These are phyloP conservation scores for Apodemia duryi DNA, from an alignment of 2,888 invertebrate genomes.

Conservation along the genomic window DNA sequence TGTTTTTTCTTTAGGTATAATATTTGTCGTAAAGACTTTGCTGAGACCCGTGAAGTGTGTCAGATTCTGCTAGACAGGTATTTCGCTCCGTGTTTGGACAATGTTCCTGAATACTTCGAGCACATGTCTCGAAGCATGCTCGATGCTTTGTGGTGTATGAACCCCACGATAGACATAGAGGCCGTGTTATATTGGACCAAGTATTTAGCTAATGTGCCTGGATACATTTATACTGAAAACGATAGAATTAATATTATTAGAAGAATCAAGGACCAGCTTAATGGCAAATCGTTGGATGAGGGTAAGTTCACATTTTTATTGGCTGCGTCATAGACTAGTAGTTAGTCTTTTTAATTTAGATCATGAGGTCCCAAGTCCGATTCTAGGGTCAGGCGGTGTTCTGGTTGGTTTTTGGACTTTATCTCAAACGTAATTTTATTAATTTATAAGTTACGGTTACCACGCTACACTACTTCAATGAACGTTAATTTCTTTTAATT, in stretches of 20 bases:
- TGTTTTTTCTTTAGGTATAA: conserved; percentile 79
- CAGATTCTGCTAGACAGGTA: conserved; percentile 78
- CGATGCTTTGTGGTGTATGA: conserved; percentile 84
- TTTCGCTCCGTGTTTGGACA: conserved; percentile 80
- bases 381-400: no score
- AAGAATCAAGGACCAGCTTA: conserved; percentile 43
- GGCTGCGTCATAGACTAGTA: no score
- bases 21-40: conserved; percentile 81
- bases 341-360: no score
- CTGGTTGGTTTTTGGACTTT: no score
- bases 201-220: conserved; percentile 76
- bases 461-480: no score
- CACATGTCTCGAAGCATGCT: conserved; percentile 82
- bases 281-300: conserved; percentile 46
- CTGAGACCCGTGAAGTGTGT: conserved; percentile 82
- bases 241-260: conserved; percentile 50
- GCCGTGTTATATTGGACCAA: conserved; percentile 76
- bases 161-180: conserved; percentile 78
- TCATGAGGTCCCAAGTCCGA: no score
- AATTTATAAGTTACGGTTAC: no score
- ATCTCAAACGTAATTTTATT: no score
- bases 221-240: conserved; percentile 68
- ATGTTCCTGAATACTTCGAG: conserved; percentile 81
- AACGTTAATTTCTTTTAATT: no score
- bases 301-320: conserved; percentile 37